phyloP scores from a whole-genome alignment of 2,113 vertebrate genomes.

The Chloropsis hardwickii region DNA sequence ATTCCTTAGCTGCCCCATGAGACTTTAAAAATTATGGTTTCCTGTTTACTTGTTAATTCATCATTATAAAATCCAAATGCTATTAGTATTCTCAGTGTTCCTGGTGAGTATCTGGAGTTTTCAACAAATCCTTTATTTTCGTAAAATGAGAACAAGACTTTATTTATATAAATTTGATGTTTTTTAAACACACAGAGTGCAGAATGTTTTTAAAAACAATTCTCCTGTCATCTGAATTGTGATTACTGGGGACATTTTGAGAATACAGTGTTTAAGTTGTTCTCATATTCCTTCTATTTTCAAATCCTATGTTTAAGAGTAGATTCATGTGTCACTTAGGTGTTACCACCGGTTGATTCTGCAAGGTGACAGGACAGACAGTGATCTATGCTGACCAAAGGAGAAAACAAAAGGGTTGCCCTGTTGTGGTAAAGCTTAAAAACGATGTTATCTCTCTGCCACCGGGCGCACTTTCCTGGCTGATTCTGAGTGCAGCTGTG shows the following conservation, averaged over 20 bases:
- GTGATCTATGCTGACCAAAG: not conserved
- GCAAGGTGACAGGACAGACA: not conserved
- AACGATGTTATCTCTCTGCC: fast-evolving
- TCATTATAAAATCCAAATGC: conserved; percentile 35
- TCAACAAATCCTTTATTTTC: not conserved
- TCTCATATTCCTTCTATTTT: not conserved
- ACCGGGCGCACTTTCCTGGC: not conserved
- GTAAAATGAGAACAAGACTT: not conserved
- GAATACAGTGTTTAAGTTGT: not conserved
- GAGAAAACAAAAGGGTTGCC: not conserved
- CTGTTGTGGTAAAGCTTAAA: not conserved
- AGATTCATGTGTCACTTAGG: not conserved
- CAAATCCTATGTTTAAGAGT: not conserved
- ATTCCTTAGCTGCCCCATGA: conserved; percentile 22
- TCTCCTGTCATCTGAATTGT: not conserved
- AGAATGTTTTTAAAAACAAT: not conserved
- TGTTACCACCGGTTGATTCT: not conserved
- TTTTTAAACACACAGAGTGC: not conserved
- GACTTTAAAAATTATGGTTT: conserved; percentile 24
- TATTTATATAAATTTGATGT: not conserved
- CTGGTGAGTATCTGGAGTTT: not conserved
- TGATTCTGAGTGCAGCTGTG: not conserved
- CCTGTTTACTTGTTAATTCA: conserved; percentile 56
- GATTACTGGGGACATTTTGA: not conserved
- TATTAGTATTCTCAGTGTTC: not conserved